A percentile compares a stretch with the other conserved stretches of the same genome.
phyloP scores from a whole-genome alignment of 2,888 invertebrate species.

The Autographa pulchrina region DNA sequence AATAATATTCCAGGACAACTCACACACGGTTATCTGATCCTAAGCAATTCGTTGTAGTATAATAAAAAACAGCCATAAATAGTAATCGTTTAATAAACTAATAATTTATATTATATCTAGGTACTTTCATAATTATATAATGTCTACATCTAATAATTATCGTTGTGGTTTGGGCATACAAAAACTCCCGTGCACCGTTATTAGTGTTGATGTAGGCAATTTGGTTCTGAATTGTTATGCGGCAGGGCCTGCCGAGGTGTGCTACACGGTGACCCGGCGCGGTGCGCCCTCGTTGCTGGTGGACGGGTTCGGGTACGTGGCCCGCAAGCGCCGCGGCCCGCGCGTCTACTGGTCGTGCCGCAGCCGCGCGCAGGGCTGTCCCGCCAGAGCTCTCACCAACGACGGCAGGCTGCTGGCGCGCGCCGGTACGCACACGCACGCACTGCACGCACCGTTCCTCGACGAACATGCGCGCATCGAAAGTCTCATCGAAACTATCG shows the following conservation, averaged over 20 bases:
- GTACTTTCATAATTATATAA: too few species aligned
- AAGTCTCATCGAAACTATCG: slow-evolving; percentile 82
- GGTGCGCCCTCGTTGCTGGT: slow-evolving; percentile 83
- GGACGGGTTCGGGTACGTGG: slow-evolving; percentile 79
- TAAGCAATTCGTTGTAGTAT: too few species aligned
- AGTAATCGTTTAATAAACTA: neutral
- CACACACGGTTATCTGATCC: too few species aligned
- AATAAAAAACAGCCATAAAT: neutral
- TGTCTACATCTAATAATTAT: too few species aligned
- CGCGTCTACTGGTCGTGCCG: slow-evolving; percentile 86
- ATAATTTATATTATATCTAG: too few species aligned
- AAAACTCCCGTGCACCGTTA: neutral
- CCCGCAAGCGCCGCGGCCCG: slow-evolving; percentile 81
- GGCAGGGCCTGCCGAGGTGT: slow-evolving; percentile 70
- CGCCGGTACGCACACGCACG: slow-evolving; percentile 73
- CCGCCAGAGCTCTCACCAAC: slow-evolving; percentile 79
- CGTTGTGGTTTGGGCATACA: neutral
- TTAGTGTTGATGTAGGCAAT: slow-evolving; percentile 11
- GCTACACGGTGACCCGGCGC: slow-evolving; percentile 82
- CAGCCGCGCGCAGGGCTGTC: slow-evolving; percentile 75
- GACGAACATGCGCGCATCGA: slow-evolving; percentile 78
- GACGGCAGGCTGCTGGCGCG: slow-evolving; percentile 75
- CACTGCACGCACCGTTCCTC: slow-evolving; percentile 65
- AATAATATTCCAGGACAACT: too few species aligned
- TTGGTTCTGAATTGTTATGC: slow-evolving; percentile 35